Evolutionary conservation across 2,797 vertebrate species (phyloP).

Genomic region (Pantherophis vulpinus): DNA sequence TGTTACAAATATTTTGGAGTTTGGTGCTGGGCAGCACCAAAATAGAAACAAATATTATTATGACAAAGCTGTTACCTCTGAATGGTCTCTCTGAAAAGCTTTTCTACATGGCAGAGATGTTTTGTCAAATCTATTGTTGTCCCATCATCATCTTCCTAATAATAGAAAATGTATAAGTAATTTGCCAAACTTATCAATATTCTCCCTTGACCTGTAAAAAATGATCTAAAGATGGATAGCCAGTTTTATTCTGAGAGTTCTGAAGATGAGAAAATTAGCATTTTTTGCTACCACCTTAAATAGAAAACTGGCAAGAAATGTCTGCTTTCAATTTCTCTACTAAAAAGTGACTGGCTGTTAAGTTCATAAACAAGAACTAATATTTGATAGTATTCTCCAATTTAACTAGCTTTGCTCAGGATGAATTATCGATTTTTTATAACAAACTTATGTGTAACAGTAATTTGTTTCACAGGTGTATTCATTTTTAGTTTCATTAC

Average conservation of each 20-base stretch:
- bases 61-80: conserved; percentile 78
- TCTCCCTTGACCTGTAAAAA: neutral
- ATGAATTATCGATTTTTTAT: neutral
- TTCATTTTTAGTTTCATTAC: neutral
- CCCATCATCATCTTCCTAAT: conserved; percentile 86
- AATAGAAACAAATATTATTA: neutral
- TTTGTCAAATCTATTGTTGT: conserved; percentile 83
- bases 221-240: neutral
- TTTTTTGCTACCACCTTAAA: neutral
- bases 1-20: neutral
- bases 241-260: neutral
- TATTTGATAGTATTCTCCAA: neutral
- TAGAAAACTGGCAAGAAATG: neutral
- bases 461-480: neutral
- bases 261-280: neutral
- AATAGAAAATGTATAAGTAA: conserved; percentile 23
- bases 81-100: conserved; percentile 88
- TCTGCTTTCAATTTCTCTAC: neutral
- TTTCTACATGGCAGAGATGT: conserved; percentile 84
- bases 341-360: neutral
- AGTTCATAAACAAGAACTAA: neutral
- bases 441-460: neutral
- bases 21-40: neutral
- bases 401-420: neutral
- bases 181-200: neutral